These are phyloP conservation scores for Macquaria ambigua DNA, from an alignment of 2,113 vertebrate species.

Conservation along the genomic window DNA sequence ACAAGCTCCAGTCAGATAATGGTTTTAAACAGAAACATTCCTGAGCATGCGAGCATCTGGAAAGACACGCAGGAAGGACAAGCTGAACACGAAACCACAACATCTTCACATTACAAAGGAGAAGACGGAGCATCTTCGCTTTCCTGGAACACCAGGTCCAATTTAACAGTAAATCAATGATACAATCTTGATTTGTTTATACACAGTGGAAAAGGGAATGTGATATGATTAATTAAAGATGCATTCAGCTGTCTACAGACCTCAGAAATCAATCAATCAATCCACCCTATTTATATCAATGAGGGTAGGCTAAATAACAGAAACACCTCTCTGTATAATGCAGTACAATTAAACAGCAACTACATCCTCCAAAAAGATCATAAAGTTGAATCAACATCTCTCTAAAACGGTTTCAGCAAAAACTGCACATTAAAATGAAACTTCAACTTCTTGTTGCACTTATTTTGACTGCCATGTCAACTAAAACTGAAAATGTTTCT, in stretches of 20 bases:
- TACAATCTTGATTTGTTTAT: conserved; percentile 29
- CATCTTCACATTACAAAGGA: conserved; percentile 44
- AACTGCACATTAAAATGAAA: too few relatives aligned
- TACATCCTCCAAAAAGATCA: too few relatives aligned
- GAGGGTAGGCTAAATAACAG: too few relatives aligned
- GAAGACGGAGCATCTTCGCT: neutral
- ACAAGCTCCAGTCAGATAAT: conserved; percentile 70
- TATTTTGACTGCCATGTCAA: too few relatives aligned
- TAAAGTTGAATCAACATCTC: too few relatives aligned
- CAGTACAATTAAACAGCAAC: too few relatives aligned
- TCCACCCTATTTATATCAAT: too few relatives aligned
- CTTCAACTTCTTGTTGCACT: too few relatives aligned
- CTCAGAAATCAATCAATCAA: too few relatives aligned
- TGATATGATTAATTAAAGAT: conserved; percentile 11
- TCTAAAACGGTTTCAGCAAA: too few relatives aligned
- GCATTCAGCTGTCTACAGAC: neutral
- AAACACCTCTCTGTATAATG: too few relatives aligned
- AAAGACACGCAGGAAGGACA: conserved; percentile 68
- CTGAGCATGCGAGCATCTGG: conserved; percentile 8
- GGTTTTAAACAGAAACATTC: conserved; percentile 70
- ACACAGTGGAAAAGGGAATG: conserved; percentile 15
- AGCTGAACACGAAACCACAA: conserved; percentile 62
- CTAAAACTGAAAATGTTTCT: too few relatives aligned
- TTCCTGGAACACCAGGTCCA: conserved; percentile 16
- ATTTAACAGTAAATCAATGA: neutral